A percentile compares a stretch with the other conserved stretches of the same genome.
Conservation (phyloP, 1,140 invertebrate species). For the Trichonephila clavata region DNA sequence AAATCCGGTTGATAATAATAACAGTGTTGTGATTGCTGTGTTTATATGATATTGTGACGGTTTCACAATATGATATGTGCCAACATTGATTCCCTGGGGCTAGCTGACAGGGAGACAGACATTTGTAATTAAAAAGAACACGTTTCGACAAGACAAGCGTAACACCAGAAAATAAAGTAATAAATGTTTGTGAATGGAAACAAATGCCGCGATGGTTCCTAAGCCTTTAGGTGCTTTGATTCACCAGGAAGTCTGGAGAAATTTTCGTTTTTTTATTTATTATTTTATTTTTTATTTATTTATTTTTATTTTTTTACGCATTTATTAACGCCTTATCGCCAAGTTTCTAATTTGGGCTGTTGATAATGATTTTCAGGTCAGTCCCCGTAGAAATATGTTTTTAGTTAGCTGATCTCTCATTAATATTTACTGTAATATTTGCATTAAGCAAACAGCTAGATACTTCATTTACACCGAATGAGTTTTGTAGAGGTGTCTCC, state of each 20-base stretch:
- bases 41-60: neutral
- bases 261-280: too few relatives aligned
- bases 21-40: neutral
- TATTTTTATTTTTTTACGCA: too few relatives aligned
- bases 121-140: neutral
- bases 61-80: neutral
- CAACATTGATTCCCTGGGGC: neutral
- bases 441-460: too few relatives aligned
- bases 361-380: too few relatives aligned
- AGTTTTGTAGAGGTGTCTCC: too few relatives aligned
- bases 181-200: neutral
- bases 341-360: too few relatives aligned
- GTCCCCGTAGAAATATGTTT: too few relatives aligned
- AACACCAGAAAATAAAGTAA: neutral
- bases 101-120: neutral
- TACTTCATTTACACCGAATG: too few relatives aligned
- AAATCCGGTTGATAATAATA: neutral
- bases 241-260: neutral
- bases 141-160: neutral
- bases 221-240: neutral
- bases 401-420: too few relatives aligned
- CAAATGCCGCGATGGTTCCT: neutral
- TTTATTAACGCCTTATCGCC: too few relatives aligned
- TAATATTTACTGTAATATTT: too few relatives aligned
- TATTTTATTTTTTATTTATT: too few relatives aligned